These are phyloP conservation scores for Candoia aspera DNA, from an alignment of 2,113 vertebrate species.

Conservation along the genomic window DNA sequence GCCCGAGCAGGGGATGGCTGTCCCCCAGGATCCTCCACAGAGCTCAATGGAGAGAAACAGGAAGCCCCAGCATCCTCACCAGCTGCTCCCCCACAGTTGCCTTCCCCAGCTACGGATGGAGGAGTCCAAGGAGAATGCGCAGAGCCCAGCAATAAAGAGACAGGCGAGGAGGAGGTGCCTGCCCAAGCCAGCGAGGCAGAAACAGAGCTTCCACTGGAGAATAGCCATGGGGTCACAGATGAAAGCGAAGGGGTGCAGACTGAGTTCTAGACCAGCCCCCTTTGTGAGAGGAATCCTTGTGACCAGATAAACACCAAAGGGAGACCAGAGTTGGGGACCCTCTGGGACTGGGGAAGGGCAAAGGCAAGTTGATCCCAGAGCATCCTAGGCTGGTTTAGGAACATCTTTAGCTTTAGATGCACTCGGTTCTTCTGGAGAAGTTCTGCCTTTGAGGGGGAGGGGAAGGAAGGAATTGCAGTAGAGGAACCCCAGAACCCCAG, in stretches of 20 bases:
- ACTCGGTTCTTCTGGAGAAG: not conserved
- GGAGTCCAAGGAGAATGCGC: constrained; percentile 50
- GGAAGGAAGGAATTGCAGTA: not conserved
- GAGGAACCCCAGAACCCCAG: not conserved
- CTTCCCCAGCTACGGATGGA: constrained; percentile 42
- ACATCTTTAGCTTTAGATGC: not conserved
- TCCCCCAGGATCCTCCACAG: not conserved
- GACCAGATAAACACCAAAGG: not conserved
- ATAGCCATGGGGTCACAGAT: constrained; percentile 47
- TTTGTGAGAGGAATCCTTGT: not conserved
- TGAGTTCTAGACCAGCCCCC: constrained; percentile 68
- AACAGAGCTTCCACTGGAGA: not conserved
- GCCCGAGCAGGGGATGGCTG: not conserved
- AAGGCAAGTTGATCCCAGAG: not conserved
- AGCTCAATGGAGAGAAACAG: constrained; percentile 37
- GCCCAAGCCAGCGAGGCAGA: rapidly evolving
- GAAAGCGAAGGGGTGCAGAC: constrained; percentile 71
- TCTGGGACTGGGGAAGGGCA: constrained; percentile 14
- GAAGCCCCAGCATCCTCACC: constrained; percentile 41
- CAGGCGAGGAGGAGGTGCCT: constrained; percentile 54
- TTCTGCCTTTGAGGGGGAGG: not conserved
- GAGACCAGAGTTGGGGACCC: not conserved
- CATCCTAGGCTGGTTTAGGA: not conserved
- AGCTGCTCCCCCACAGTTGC: constrained; percentile 5
- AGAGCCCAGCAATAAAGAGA: constrained; percentile 67